Conservation (phyloP, 2,113 vertebrate genomes). For the Notechis scutatus region DNA sequence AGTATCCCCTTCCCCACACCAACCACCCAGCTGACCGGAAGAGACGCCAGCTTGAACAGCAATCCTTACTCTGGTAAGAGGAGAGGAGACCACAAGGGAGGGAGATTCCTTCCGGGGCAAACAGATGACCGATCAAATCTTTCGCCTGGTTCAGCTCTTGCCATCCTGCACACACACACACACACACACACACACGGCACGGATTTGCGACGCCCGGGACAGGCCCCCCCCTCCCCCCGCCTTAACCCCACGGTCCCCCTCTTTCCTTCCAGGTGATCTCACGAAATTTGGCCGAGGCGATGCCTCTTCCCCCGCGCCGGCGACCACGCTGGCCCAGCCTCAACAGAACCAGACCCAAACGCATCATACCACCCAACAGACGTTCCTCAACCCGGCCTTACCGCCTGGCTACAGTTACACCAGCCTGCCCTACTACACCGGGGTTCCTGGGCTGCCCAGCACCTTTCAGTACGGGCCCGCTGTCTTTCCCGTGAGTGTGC, state of each 20-base stretch:
- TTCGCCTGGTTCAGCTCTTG: not conserved
- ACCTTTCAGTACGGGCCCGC: slow-evolving; percentile 98
- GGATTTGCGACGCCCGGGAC: not conserved
- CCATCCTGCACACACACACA: too few species aligned
- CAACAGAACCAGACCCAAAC: slow-evolving; percentile 95
- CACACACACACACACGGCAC: too few species aligned
- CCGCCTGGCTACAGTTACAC: slow-evolving; percentile 99
- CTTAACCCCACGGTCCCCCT: not conserved
- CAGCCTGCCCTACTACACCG: slow-evolving; percentile 97
- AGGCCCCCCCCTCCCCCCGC: not conserved
- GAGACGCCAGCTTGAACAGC: slow-evolving; percentile 89
- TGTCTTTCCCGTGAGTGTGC: slow-evolving; percentile 93
- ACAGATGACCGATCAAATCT: not conserved
- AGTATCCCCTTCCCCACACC: slow-evolving; percentile 95
- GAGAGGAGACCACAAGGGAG: not conserved
- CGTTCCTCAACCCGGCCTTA: slow-evolving; percentile 93
- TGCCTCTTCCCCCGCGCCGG: slow-evolving; percentile 89
- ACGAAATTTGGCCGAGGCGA: slow-evolving; percentile 94
- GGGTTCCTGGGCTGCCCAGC: slow-evolving; percentile 93
- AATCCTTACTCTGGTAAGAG: slow-evolving; percentile 92
- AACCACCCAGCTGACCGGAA: slow-evolving; percentile 88
- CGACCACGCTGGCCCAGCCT: slow-evolving; percentile 91
- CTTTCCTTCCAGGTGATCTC: slow-evolving; percentile 76
- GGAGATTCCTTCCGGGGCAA: not conserved
- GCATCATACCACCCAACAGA: slow-evolving; percentile 94